Conservation (phyloP, 1,140 invertebrate species). For the Augochlora pura region DNA sequence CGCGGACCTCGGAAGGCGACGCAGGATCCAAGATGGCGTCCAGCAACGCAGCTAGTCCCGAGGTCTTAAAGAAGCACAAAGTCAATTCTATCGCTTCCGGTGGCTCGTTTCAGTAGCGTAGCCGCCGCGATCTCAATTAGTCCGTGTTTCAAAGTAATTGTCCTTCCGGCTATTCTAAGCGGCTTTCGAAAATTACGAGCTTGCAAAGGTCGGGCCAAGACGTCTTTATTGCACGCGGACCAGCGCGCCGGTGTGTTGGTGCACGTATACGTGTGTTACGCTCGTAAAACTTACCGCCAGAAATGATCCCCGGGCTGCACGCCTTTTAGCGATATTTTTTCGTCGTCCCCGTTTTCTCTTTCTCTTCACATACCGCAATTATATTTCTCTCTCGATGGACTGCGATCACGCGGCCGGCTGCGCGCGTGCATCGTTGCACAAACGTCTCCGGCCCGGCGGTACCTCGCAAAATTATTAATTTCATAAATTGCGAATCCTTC, state of each 20-base stretch:
- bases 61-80: not conserved
- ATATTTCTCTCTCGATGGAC: too few species aligned
- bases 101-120: not conserved
- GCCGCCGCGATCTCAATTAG: constrained; percentile 16
- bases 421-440: not conserved
- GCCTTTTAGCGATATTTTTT: constrained; percentile 37
- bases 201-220: constrained; percentile 22
- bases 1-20: not conserved
- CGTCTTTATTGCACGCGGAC: constrained; percentile 36
- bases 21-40: not conserved
- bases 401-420: not conserved
- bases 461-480: not conserved
- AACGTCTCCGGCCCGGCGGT: not conserved
- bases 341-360: too few species aligned
- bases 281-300: constrained; percentile 50
- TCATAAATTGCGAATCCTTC: not conserved
- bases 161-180: constrained; percentile 4
- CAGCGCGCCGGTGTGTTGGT: too few species aligned
- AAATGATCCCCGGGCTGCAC: constrained; percentile 26
- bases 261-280: not conserved
- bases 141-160: constrained; percentile 1
- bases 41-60: not conserved
- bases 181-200: constrained; percentile 30
- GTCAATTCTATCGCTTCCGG: not conserved
- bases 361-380: not conserved